These are phyloP conservation scores for Vireo altiloquus DNA, from an alignment of 2,113 vertebrate species.

Conservation along the genomic window DNA sequence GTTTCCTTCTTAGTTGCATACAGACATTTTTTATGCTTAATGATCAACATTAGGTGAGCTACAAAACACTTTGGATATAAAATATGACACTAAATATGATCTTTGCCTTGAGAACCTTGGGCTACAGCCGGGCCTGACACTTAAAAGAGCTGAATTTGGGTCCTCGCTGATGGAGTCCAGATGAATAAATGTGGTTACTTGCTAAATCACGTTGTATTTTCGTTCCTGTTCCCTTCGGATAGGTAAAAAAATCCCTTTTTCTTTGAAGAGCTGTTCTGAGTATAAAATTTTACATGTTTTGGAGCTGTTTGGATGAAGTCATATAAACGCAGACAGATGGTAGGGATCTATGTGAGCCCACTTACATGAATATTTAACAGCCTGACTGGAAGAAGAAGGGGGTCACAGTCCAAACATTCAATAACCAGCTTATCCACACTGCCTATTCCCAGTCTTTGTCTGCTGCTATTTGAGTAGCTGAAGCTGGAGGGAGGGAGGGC, in stretches of 20 bases:
- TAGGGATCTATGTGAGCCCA: conserved; percentile 1
- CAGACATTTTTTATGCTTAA: background rate
- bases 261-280: background rate
- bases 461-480: conserved; percentile 10
- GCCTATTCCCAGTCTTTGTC: background rate
- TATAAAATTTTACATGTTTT: background rate
- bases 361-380: conserved; percentile 51
- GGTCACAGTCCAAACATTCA: conserved; percentile 37
- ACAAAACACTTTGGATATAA: background rate
- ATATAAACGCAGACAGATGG: conserved; percentile 31
- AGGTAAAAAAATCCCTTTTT: background rate
- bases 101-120: background rate
- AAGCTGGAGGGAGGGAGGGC: background rate
- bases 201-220: background rate
- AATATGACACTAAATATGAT: background rate
- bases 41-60: background rate
- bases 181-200: background rate
- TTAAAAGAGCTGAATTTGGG: background rate
- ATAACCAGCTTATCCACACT: conserved; percentile 24
- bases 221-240: background rate
- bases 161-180: background rate
- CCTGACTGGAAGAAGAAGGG: conserved; percentile 1
- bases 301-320: background rate
- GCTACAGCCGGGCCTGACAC: background rate
- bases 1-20: background rate